These are phyloP conservation scores for Microctonus aethiopoides DNA, from an alignment of 2,888 invertebrate genomes.

Conservation along the genomic window DNA sequence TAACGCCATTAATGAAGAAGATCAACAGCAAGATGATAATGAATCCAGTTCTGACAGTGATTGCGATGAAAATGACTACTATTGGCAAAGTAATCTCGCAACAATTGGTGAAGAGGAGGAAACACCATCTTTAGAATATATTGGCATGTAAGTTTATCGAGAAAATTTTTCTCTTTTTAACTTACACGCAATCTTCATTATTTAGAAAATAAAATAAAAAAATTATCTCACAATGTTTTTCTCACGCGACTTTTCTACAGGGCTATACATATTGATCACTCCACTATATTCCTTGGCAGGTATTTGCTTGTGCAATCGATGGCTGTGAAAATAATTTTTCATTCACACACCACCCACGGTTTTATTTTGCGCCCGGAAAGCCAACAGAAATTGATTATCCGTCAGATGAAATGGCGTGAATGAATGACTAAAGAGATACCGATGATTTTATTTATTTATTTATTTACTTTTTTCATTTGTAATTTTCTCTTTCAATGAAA, in stretches of 20 bases:
- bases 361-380: conserved; percentile 11
- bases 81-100: conserved; percentile 69
- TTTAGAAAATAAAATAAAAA: background rate
- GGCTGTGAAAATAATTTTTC: conserved; percentile 24
- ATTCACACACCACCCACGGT: conserved; percentile 25
- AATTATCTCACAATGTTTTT: background rate
- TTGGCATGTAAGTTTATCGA: conserved; percentile 51
- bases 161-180: background rate
- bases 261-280: conserved; percentile 10
- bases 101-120: conserved; percentile 80
- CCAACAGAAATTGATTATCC: conserved; percentile 26
- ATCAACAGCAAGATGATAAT: conserved; percentile 65
- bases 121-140: conserved; percentile 59
- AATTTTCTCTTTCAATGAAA: conserved; percentile 2
- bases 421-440: conserved; percentile 20
- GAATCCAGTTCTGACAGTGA: conserved; percentile 67
- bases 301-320: conserved; percentile 25
- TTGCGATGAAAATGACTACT: conserved; percentile 54
- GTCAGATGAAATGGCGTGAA: conserved; percentile 22
- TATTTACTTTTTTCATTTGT: background rate
- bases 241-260: conserved; percentile 3
- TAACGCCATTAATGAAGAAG: conserved; percentile 1
- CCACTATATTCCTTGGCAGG: conserved; percentile 29
- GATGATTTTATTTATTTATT: conserved; percentile 20
- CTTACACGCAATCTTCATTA: background rate